Percentiles rank a stretch among this genome's conserved stretches.
phyloP scores from a whole-genome alignment of 2,797 vertebrate genomes.

The Fundulus diaphanus region DNA sequence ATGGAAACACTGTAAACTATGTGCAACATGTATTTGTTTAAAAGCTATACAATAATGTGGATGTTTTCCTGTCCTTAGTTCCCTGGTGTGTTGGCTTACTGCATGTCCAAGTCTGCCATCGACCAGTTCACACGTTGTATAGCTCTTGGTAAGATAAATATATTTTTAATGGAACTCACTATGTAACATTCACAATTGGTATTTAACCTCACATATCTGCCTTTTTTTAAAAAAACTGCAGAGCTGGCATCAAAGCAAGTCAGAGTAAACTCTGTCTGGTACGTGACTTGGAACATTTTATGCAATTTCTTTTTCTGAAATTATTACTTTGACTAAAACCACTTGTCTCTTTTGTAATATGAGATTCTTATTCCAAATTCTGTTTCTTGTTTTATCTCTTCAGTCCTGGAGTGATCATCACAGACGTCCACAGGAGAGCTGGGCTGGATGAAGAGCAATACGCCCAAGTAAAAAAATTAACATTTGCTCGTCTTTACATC shows the following conservation, averaged over 20 bases:
- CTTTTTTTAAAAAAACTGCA: slow-evolving; percentile 52
- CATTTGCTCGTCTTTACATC: not conserved
- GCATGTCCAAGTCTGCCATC: slow-evolving; percentile 87
- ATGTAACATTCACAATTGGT: not conserved
- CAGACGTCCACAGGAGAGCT: slow-evolving; percentile 85
- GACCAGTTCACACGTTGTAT: slow-evolving; percentile 85
- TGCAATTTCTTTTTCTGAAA: not conserved
- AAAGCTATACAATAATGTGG: not conserved
- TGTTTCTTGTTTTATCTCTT: slow-evolving; percentile 1
- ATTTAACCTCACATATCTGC: not conserved
- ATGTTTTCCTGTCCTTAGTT: slow-evolving; percentile 69
- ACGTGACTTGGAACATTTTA: slow-evolving; percentile 43
- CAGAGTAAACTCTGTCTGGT: slow-evolving; percentile 87
- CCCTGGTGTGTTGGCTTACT: slow-evolving; percentile 86
- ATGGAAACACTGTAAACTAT: not conserved
- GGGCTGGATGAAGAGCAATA: slow-evolving; percentile 85
- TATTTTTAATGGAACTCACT: not conserved
- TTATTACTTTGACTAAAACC: not conserved
- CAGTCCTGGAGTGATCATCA: slow-evolving; percentile 87
- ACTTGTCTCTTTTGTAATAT: not conserved
- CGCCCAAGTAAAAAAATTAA: slow-evolving; percentile 71
- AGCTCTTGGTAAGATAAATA: slow-evolving; percentile 80
- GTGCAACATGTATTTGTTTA: not conserved
- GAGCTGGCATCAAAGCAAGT: slow-evolving; percentile 86
- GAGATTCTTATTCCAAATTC: not conserved